Percentiles rank a stretch among this genome's conserved stretches.
phyloP scores from a whole-genome alignment of 2,888 invertebrate species.

The Branchinecta sandiegonensis region DNA sequence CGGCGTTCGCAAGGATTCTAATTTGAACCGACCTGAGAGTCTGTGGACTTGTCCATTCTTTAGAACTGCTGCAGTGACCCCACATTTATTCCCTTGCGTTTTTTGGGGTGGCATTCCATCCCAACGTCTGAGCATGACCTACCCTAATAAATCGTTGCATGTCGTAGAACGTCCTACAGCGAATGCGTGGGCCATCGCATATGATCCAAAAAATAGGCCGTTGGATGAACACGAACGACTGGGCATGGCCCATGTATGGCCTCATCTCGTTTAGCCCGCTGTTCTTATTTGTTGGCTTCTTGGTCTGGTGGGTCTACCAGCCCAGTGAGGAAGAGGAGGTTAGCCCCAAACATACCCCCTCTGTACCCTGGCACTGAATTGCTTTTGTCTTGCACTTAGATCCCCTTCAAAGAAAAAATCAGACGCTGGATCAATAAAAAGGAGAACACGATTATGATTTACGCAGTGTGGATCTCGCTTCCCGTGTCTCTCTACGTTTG shows the following conservation, averaged over 20 bases:
- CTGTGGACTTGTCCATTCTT: no score
- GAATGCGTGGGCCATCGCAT: constrained; percentile 10
- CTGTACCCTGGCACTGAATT: neutral
- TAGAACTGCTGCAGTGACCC: no score
- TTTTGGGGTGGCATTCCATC: no score
- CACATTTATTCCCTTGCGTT: no score
- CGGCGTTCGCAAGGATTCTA: no score
- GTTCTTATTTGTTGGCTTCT: constrained; percentile 20
- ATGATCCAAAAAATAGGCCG: constrained; percentile 19
- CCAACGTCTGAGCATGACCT: no score
- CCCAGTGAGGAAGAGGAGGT: constrained; percentile 8
- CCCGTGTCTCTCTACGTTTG: constrained; percentile 53
- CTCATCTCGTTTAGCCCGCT: constrained; percentile 18
- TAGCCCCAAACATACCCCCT: neutral
- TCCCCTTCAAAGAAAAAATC: constrained; percentile 21
- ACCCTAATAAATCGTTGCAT: neutral
- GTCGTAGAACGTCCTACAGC: neutral
- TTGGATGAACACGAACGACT: constrained; percentile 20
- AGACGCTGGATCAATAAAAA: constrained; percentile 53
- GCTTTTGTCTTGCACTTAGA: neutral
- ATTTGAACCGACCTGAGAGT: no score
- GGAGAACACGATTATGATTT: constrained; percentile 65
- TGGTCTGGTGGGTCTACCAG: constrained; percentile 20
- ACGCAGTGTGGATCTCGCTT: constrained; percentile 57
- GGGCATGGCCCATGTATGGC: constrained; percentile 22